phyloP scores from a whole-genome alignment of 2,113 vertebrate species.

The Pelobates fuscus region DNA sequence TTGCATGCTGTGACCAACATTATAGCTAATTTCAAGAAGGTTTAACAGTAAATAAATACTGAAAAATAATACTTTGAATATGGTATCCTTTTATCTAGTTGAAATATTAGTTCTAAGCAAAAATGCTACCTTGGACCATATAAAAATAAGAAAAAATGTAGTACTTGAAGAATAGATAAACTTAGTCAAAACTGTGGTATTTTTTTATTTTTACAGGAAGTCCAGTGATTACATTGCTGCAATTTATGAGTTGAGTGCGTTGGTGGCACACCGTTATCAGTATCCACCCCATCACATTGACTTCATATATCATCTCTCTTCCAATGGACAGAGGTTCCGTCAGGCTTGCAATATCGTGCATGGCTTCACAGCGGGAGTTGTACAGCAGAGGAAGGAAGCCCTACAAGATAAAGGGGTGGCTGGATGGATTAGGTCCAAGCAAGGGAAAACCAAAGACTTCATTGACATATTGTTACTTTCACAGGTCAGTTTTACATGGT shows the following conservation, averaged over 20 bases:
- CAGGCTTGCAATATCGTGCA: slow-evolving; percentile 74
- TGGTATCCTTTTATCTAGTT: no score
- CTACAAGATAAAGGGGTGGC: slow-evolving; percentile 57
- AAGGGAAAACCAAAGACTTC: slow-evolving; percentile 75
- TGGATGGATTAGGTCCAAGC: slow-evolving; percentile 56
- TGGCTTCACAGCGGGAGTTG: slow-evolving; percentile 72
- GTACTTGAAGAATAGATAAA: no score
- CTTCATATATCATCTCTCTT: slow-evolving; percentile 73
- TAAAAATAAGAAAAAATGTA: no score
- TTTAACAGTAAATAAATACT: no score
- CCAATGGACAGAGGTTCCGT: slow-evolving; percentile 70
- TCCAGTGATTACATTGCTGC: slow-evolving; percentile 78
- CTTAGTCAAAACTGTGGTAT: no score
- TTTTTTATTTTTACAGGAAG: slow-evolving; percentile 58
- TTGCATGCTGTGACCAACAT: no score
- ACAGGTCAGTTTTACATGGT: slow-evolving; percentile 64
- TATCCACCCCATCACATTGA: slow-evolving; percentile 70
- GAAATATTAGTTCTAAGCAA: no score
- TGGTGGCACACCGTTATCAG: slow-evolving; percentile 73
- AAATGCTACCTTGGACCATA: no score
- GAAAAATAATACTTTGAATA: no score
- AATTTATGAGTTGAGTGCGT: slow-evolving; percentile 76
- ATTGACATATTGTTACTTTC: slow-evolving; percentile 83
- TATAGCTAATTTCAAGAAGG: no score
- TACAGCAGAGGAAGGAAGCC: slow-evolving; percentile 64